A percentile compares a stretch with the other conserved stretches of the same genome.
phyloP scores from a whole-genome alignment of 2,113 vertebrate species.

The Nothoprocta pentlandii region DNA sequence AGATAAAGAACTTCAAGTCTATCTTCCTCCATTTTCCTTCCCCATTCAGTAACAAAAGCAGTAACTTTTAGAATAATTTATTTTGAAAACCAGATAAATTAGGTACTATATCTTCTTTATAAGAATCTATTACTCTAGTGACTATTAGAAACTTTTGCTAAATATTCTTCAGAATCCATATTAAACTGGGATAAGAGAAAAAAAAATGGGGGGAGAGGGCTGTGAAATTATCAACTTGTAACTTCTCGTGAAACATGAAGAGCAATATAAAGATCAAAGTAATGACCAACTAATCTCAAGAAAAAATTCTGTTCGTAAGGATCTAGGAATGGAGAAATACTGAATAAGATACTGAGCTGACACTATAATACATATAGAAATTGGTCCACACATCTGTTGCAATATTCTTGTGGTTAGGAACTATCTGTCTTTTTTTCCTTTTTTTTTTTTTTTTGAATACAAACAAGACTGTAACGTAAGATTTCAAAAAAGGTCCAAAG shows the following conservation, averaged over 20 bases:
- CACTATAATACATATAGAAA: not conserved
- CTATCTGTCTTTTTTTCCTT: not conserved
- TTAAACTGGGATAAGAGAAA: not conserved
- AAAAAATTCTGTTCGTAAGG: not conserved
- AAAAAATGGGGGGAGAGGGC: not conserved
- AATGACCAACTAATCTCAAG: not conserved
- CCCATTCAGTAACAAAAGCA: not conserved
- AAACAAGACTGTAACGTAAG: not conserved
- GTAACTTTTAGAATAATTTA: not conserved
- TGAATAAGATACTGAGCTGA: not conserved
- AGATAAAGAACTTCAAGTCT: not conserved
- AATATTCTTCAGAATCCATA: not conserved
- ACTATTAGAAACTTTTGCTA: not conserved
- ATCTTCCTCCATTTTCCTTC: not conserved
- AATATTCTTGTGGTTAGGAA: not conserved
- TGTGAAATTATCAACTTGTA: not conserved
- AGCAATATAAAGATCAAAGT: not conserved
- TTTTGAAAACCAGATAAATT: not conserved
- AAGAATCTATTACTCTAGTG: not conserved
- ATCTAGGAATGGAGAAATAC: not conserved
- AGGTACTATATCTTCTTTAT: not conserved
- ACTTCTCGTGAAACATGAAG: not conserved
- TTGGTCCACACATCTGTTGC: not conserved
- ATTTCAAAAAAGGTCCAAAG: not conserved
- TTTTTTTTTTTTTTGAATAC: not conserved